A percentile compares a stretch with the other conserved stretches of the same genome.
These are phyloP conservation scores for Lytechinus variegatus DNA, from an alignment of 35 echinoderm and acorn worm species.

Conservation along the genomic window DNA sequence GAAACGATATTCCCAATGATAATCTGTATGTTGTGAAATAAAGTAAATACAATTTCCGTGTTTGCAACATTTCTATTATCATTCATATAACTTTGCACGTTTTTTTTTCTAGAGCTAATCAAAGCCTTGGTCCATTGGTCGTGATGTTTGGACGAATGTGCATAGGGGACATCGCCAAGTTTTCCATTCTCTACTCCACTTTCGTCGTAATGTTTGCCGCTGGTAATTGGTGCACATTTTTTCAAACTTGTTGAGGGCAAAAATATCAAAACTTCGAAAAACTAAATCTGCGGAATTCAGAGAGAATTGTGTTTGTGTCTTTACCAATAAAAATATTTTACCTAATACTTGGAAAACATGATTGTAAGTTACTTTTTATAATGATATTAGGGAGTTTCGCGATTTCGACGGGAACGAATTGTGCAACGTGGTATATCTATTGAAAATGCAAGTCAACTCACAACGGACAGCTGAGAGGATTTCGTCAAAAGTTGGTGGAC, in stretches of 20 bases:
- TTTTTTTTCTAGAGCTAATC: slow-evolving; percentile 61
- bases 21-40: no score
- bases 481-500: no score
- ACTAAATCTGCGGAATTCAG: neutral
- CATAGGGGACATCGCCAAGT: slow-evolving; percentile 75
- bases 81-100: neutral
- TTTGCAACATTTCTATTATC: no score
- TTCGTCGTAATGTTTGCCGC: slow-evolving; percentile 84
- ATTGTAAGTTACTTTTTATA: neutral
- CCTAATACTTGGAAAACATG: neutral
- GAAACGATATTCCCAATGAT: no score
- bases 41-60: no score
- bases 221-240: slow-evolving; percentile 52
- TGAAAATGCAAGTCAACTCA: no score
- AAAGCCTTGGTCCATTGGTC: slow-evolving; percentile 79
- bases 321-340: neutral
- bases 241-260: no score
- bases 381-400: no score
- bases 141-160: slow-evolving; percentile 86
- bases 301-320: neutral
- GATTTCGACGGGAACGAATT: no score
- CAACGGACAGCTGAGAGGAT: no score
- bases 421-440: no score
- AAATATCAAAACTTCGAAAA: no score
- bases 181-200: slow-evolving; percentile 79